Base-by-base conservation (phyloP, 2,797 vertebrate species). In the Sebastes iracundus region DNA sequence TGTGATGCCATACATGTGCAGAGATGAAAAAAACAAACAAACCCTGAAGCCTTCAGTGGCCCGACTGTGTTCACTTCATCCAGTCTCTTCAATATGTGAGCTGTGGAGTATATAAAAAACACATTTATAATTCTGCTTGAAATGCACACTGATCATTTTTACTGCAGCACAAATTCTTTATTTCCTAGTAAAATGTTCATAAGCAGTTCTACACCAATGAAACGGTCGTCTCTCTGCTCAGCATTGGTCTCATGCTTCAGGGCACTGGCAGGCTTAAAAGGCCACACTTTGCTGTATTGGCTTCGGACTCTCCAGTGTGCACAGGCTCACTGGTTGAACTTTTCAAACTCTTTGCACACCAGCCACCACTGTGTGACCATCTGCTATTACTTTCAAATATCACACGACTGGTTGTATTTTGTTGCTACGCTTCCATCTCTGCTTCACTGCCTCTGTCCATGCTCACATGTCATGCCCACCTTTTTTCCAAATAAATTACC, bases 301-400 rank as follows among this genome's bases (percentile, higher is more conserved):
- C 46, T 14, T 30, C 7, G 1, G 23, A 22, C 52, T 74, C 64
- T 61, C 5, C 28, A 25, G 42, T 25, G 61, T 56, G 25, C 23
- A 9, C 16, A 1, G 20, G 20, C 70, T 79, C 35, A 10, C 18
- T 53, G 53, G 28, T 38, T 33, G 32, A 72, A 68, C 60, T 68
- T 82, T 72, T 35, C 27, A 71, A 63, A 63, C 46, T 30, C 56
- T 69, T 58, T 69, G 55, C 58, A 42, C 55, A 27, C 5, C 59
- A 63, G 72, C 46, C 38, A 61, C 23, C 52, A 3, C 11, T 8
- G 16, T 38, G 1, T 72, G 38, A 70, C 72, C 77, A 61, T 83
- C 80, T 80, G 75, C 72, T 73, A 32, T 63, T 74, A 65, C 58
- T 69, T 75, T 66, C 56, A 87, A 75, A 71, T 71, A 66, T 79